Percentiles rank a stretch among this genome's conserved stretches.
Evolutionary conservation across 2,888 invertebrate genomes (phyloP).

Genomic region (Nasonia oneida): DNA sequence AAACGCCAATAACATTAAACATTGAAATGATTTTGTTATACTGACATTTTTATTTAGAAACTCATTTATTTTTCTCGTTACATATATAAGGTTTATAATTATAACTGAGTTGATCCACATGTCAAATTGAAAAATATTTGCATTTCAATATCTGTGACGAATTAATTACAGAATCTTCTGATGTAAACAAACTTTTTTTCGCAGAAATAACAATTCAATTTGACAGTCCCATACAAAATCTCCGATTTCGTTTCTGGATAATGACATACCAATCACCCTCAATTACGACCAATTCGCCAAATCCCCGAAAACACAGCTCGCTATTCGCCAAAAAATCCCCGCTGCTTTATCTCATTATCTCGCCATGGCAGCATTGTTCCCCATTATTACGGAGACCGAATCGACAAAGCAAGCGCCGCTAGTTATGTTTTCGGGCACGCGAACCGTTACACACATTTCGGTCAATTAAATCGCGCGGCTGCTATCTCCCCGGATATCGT

Average conservation of each 20-base stretch:
- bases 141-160: too few species aligned
- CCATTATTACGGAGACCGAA: constrained; percentile 47
- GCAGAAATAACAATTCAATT: background rate
- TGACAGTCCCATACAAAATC: background rate
- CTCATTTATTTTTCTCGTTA: too few species aligned
- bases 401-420: constrained; percentile 28
- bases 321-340: constrained; percentile 31
- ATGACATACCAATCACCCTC: constrained; percentile 47
- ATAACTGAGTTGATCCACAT: too few species aligned
- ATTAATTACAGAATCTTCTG: too few species aligned
- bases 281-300: constrained; percentile 54
- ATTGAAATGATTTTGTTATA: background rate
- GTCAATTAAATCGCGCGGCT: constrained; percentile 59
- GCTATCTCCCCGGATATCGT: constrained; percentile 56
- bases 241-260: constrained; percentile 40
- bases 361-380: constrained; percentile 32
- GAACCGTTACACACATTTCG: constrained; percentile 58
- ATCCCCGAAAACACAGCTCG: constrained; percentile 21
- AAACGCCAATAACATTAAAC: background rate
- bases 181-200: background rate
- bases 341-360: constrained; percentile 58
- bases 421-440: constrained; percentile 56
- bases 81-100: too few species aligned
- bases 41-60: too few species aligned
- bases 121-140: too few species aligned